A percentile compares a stretch with the other conserved stretches of the same genome.
Conservation (phyloP, 2,888 invertebrate species). For the Baronia brevicornis region DNA sequence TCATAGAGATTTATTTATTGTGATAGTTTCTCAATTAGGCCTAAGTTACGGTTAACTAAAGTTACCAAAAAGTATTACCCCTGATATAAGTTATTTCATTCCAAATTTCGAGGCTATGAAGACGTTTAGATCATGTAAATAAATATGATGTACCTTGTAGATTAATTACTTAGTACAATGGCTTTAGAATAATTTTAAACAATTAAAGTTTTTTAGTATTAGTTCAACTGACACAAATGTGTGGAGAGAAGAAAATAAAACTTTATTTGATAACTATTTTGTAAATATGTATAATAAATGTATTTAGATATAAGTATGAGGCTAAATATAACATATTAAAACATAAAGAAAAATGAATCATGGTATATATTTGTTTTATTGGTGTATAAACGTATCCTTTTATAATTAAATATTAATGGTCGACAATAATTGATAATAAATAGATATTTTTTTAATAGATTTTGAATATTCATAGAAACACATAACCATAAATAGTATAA, state of each 20-base stretch:
- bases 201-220: constrained; percentile 12
- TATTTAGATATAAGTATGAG: constrained; percentile 42
- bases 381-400: too few species aligned
- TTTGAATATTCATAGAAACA: too few species aligned
- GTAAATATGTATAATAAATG: constrained; percentile 50
- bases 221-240: background rate
- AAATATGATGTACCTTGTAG: constrained; percentile 25
- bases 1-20: constrained; percentile 66
- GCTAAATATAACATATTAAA: constrained; percentile 47
- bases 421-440: background rate
- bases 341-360: constrained; percentile 37
- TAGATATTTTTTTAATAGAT: too few species aligned
- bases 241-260: constrained; percentile 2
- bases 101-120: constrained; percentile 61
- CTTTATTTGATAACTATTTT: constrained; percentile 32
- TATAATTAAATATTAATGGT: background rate
- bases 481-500: too few species aligned
- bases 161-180: constrained; percentile 17
- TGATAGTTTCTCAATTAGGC: constrained; percentile 51
- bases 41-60: constrained; percentile 57
- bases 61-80: constrained; percentile 74
- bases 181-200: constrained; percentile 10
- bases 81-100: constrained; percentile 44
- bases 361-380: constrained; percentile 38
- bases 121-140: constrained; percentile 36